These are phyloP conservation scores for Plotosus lineatus DNA, from an alignment of 2,113 vertebrate species.

Conservation along the genomic window DNA sequence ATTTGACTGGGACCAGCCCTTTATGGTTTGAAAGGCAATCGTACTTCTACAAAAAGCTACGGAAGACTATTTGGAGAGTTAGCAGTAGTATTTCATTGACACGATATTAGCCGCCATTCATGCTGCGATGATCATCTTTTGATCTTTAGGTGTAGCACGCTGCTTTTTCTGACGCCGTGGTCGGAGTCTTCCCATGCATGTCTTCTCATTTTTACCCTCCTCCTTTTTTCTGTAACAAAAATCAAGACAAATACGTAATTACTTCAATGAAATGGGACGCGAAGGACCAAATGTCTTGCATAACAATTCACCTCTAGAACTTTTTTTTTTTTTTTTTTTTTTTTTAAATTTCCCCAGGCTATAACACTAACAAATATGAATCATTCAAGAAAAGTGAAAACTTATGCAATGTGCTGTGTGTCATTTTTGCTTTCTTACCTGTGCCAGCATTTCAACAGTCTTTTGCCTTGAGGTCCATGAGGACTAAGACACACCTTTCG, in stretches of 20 bases:
- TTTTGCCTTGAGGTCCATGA: slow-evolving; percentile 56
- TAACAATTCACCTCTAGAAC: no score
- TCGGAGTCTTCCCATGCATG: slow-evolving; percentile 58
- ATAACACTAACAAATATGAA: neutral
- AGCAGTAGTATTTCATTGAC: neutral
- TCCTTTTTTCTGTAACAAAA: slow-evolving; percentile 48
- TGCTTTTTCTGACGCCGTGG: slow-evolving; percentile 15
- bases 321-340: neutral
- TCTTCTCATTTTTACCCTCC: slow-evolving; percentile 50
- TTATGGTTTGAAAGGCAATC: neutral
- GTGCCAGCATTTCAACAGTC: slow-evolving; percentile 68
- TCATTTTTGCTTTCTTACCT: slow-evolving; percentile 59
- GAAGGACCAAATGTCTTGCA: neutral
- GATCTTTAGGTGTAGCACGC: neutral
- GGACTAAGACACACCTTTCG: slow-evolving; percentile 67
- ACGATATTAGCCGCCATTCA: neutral
- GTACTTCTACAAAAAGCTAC: neutral
- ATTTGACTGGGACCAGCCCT: neutral
- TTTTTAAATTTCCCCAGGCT: neutral
- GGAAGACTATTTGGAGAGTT: neutral
- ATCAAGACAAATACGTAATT: neutral
- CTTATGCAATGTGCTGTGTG: neutral
- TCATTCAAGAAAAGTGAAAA: neutral
- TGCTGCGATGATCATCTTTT: neutral
- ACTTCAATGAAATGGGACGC: neutral